Percentiles rank a stretch among this genome's conserved stretches.
Evolutionary conservation across 2,888 invertebrate genomes (phyloP).

Genomic region (Venusia cambrica): DNA sequence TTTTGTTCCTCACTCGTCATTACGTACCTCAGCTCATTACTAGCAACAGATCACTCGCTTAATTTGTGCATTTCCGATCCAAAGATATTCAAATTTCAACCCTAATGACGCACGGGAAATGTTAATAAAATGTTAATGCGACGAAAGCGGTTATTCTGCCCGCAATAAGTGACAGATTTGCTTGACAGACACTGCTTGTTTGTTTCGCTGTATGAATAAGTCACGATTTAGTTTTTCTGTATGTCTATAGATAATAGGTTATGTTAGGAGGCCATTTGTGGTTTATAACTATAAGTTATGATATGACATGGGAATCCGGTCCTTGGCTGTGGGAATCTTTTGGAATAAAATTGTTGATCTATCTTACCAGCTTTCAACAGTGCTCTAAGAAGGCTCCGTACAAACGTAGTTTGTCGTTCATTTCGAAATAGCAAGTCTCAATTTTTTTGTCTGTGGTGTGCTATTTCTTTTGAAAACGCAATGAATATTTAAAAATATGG

Average conservation of each 20-base stretch:
- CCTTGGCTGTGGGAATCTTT: conserved; percentile 26
- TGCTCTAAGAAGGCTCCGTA: too few species aligned
- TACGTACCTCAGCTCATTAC: conserved; percentile 78
- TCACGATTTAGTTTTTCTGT: conserved; percentile 68
- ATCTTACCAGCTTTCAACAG: too few species aligned
- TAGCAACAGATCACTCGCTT: conserved; percentile 76
- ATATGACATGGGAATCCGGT: conserved; percentile 29
- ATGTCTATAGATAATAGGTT: conserved; percentile 29
- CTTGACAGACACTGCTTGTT: conserved; percentile 74
- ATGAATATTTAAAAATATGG: too few species aligned
- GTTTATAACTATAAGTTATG: too few species aligned
- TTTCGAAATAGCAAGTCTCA: too few species aligned
- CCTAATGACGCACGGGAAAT: conserved; percentile 77
- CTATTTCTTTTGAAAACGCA: too few species aligned
- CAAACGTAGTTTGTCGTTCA: too few species aligned
- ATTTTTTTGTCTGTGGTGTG: too few species aligned
- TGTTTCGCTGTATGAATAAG: conserved; percentile 71
- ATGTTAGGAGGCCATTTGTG: conserved; percentile 19
- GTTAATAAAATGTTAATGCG: conserved; percentile 80
- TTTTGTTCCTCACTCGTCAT: conserved; percentile 73
- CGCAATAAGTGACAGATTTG: conserved; percentile 79
- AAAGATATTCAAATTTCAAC: conserved; percentile 79
- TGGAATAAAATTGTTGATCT: too few species aligned
- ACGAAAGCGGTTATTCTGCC: conserved; percentile 66
- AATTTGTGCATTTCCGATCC: conserved; percentile 81